Evolutionary conservation across 2,113 vertebrate genomes (phyloP).

Genomic region (Tympanuchus pallidicinctus): DNA sequence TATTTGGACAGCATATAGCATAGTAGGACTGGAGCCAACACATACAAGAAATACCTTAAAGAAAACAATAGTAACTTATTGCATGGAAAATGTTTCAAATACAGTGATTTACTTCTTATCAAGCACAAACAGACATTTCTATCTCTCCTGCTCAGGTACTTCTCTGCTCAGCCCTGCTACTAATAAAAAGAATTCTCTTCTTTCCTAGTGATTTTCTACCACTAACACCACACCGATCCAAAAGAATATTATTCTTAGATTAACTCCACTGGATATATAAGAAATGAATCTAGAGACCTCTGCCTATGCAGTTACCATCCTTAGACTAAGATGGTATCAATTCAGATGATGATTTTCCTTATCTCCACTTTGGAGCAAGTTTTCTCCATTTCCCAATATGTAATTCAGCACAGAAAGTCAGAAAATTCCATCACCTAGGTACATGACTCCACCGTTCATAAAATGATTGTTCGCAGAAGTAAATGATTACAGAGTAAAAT

Average conservation of each 20-base stretch:
- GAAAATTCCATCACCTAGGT: conserved; percentile 4
- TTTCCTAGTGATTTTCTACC: conserved; percentile 27
- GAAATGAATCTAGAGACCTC: conserved; percentile 32
- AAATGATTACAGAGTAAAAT: background rate
- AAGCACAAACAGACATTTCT: conserved; percentile 55
- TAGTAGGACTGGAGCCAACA: background rate
- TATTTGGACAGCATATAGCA: conserved; percentile 1
- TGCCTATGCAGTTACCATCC: conserved; percentile 18
- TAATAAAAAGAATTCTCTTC: conserved; percentile 54
- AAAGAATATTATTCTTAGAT: conserved; percentile 24
- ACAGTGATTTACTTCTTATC: conserved; percentile 63
- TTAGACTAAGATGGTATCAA: conserved; percentile 30
- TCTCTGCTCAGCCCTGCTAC: background rate
- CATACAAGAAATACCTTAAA: background rate
- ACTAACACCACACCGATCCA: background rate
- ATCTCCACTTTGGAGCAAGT: background rate
- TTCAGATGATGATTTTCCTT: conserved; percentile 56
- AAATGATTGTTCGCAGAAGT: background rate
- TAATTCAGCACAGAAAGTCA: background rate
- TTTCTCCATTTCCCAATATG: conserved; percentile 24
- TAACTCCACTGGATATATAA: conserved; percentile 18
- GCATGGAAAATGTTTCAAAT: conserved; percentile 48
- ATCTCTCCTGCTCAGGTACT: conserved; percentile 27
- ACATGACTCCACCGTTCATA: background rate
- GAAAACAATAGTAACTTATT: conserved; percentile 39